These are phyloP conservation scores for Artibeus lituratus DNA, from an alignment of 2,797 vertebrate genomes.

Conservation along the genomic window DNA sequence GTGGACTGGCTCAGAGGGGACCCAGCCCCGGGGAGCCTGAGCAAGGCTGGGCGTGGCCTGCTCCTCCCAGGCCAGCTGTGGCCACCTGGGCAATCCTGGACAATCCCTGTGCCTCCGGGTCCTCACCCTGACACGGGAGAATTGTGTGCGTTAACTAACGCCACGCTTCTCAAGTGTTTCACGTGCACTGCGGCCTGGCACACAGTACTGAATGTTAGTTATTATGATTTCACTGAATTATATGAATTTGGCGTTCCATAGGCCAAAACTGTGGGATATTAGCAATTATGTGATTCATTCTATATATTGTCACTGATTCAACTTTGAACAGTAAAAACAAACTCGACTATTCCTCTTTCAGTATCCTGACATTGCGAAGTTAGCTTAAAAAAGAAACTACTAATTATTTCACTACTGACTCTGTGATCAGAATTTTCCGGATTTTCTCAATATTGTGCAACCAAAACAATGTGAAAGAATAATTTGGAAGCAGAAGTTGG, in stretches of 20 bases:
- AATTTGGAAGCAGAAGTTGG: not conserved
- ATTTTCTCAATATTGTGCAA: not conserved
- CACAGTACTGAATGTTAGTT: not conserved
- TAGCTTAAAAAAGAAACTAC: not conserved
- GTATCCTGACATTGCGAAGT: not conserved
- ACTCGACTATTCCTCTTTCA: conserved; percentile 13
- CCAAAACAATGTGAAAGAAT: not conserved
- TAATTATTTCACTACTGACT: not conserved
- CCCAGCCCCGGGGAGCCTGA: not conserved
- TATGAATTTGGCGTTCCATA: not conserved
- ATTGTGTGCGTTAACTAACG: not conserved
- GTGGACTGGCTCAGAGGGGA: not conserved
- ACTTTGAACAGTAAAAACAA: not conserved
- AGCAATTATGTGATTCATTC: not conserved
- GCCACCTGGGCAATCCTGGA: not conserved
- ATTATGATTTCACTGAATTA: not conserved
- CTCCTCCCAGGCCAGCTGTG: not conserved
- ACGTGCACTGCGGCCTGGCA: not conserved
- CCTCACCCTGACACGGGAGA: not conserved
- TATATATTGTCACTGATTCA: not conserved
- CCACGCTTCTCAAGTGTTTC: not conserved
- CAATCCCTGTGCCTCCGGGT: not conserved
- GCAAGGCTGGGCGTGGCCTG: not conserved
- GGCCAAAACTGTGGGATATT: not conserved
- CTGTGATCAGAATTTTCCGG: not conserved